phyloP scores from a whole-genome alignment of 1,140 invertebrate genomes.

The Drosophila sturtevanti region DNA sequence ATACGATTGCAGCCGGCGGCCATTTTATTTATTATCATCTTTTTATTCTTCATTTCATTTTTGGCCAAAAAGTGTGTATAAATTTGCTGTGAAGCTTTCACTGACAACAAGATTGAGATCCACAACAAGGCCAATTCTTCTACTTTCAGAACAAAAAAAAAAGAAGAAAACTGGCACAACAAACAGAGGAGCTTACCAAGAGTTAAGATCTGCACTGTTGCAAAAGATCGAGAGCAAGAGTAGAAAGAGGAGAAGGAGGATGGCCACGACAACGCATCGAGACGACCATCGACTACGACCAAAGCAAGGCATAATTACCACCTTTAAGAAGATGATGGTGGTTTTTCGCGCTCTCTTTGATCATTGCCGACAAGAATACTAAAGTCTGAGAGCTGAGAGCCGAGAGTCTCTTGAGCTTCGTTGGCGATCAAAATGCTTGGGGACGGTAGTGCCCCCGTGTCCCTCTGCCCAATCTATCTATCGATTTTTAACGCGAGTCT shows the following conservation, averaged over 20 bases:
- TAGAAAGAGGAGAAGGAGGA: conserved; percentile 18
- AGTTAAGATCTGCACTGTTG: conserved; percentile 8
- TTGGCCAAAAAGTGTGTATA: conserved; percentile 62
- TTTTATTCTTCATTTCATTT: background rate
- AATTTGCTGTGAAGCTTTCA: conserved; percentile 78
- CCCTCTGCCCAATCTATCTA: conserved; percentile 65
- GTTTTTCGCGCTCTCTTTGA: conserved; percentile 79
- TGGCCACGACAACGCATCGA: background rate
- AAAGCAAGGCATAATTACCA: conserved; percentile 79
- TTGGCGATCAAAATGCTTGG: conserved; percentile 51
- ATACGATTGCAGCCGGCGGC: conserved; percentile 58
- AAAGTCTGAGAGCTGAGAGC: conserved; percentile 13
- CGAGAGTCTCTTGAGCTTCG: conserved; percentile 33
- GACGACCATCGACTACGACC: conserved; percentile 37
- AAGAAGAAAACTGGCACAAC: background rate
- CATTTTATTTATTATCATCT: conserved; percentile 47
- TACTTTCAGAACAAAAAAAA: conserved; percentile 33
- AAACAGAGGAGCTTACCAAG: background rate
- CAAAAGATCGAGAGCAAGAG: conserved; percentile 27
- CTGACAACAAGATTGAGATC: conserved; percentile 46
- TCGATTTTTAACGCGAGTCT: conserved; percentile 82
- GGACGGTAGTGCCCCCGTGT: conserved; percentile 19
- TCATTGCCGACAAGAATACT: conserved; percentile 61
- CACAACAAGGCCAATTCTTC: conserved; percentile 42
- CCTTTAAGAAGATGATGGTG: conserved; percentile 82